These are phyloP conservation scores for Vulpes vulpes DNA, from an alignment of 2,113 vertebrate genomes.

Conservation along the genomic window DNA sequence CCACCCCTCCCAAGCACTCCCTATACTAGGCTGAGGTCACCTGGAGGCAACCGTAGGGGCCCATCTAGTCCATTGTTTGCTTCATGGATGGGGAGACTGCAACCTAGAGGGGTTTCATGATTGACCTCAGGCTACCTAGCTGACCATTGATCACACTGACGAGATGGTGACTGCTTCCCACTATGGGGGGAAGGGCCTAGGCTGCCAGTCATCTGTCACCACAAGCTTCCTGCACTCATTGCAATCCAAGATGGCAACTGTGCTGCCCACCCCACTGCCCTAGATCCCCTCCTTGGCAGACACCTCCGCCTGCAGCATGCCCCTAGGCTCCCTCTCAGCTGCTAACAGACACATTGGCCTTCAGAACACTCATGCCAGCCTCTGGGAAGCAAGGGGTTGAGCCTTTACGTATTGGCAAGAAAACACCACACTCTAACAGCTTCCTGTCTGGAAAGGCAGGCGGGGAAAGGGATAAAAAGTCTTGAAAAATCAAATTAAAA, in stretches of 20 bases:
- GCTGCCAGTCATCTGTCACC: neutral
- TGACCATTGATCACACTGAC: neutral
- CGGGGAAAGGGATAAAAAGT: slow-evolving; percentile 12
- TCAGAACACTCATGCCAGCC: neutral
- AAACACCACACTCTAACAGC: neutral
- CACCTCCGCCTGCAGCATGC: neutral
- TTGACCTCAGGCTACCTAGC: neutral
- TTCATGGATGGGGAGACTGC: neutral
- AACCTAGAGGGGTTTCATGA: neutral
- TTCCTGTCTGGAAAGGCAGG: slow-evolving; percentile 59
- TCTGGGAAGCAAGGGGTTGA: neutral
- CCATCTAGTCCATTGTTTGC: neutral
- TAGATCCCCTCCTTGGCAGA: neutral
- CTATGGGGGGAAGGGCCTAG: neutral
- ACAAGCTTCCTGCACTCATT: neutral
- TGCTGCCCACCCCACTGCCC: neutral
- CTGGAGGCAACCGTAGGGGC: neutral
- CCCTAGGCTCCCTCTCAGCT: neutral
- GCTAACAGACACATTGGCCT: neutral
- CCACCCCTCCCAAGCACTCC: neutral
- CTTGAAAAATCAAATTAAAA: slow-evolving; percentile 57
- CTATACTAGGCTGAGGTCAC: neutral
- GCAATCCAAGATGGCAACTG: neutral
- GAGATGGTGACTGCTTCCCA: neutral
- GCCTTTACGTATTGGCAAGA: slow-evolving; percentile 5